A percentile compares a stretch with the other conserved stretches of the same genome.
Conservation (phyloP, 2,888 invertebrate species). For the Metopia argyrocephala region DNA sequence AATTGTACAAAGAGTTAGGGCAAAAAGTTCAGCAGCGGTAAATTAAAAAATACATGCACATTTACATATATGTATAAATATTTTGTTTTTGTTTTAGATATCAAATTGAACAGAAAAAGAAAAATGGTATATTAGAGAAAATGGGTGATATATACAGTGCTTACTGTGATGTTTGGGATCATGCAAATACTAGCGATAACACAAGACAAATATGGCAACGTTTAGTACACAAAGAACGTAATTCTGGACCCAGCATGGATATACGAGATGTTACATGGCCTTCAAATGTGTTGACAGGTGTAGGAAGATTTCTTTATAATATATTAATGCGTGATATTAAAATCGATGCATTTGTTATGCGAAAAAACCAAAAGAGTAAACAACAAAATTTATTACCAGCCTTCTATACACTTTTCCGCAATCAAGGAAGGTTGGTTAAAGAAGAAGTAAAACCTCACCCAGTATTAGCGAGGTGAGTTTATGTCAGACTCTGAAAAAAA, state of each 20-base stretch:
- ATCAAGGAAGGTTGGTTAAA: slow-evolving; percentile 82
- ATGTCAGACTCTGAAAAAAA: neutral
- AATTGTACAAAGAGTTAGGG: slow-evolving; percentile 85
- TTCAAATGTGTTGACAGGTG: slow-evolving; percentile 80
- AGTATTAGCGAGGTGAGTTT: slow-evolving; percentile 80
- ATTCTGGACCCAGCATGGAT: slow-evolving; percentile 82
- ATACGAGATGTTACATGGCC: slow-evolving; percentile 84
- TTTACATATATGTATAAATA: neutral
- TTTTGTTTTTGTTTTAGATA: slow-evolving; percentile 78
- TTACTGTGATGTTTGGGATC: slow-evolving; percentile 84
- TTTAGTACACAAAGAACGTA: slow-evolving; percentile 80
- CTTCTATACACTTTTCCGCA: slow-evolving; percentile 88
- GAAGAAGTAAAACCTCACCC: slow-evolving; percentile 93
- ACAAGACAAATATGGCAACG: slow-evolving; percentile 87
- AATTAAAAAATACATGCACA: neutral
- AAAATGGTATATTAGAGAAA: slow-evolving; percentile 84
- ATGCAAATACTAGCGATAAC: slow-evolving; percentile 79
- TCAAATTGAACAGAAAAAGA: slow-evolving; percentile 83
- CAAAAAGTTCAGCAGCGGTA: slow-evolving; percentile 82
- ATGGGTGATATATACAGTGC: slow-evolving; percentile 81
- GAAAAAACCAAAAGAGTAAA: slow-evolving; percentile 76
- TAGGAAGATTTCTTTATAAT: slow-evolving; percentile 92
- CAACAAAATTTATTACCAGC: slow-evolving; percentile 84
- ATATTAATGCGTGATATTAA: slow-evolving; percentile 92
- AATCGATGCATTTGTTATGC: slow-evolving; percentile 86